Base-by-base conservation (phyloP, 2,888 invertebrate species). In the Limenitis arthemis region DNA sequence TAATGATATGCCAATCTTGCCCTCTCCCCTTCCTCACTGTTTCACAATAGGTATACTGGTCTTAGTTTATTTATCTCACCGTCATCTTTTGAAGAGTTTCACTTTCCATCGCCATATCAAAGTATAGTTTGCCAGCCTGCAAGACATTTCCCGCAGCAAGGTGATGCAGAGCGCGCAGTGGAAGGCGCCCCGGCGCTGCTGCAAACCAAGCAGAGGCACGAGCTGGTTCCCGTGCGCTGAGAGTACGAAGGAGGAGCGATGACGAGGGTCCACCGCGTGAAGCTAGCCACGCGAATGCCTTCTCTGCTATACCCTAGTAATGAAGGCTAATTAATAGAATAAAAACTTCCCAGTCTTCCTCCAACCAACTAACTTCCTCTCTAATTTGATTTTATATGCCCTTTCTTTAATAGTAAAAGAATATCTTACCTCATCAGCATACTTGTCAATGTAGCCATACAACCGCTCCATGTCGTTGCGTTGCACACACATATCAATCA, bases 401-500 rank as follows among this genome's bases (percentile, higher is more conserved):
- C 1, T 20, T 20, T 20, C 20, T 4, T 20, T 20, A 36, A n/a
- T n/a, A 8, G 11, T 1, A 8, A n/a, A 8, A n/a, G 11, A 37
- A 37, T 11, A 11, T 5, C 37, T 33, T 5, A 85, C 86, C 79
- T 83, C 72, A n/a, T 71, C 63, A 0, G 68, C 61, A 52, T 80
- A 84, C 59, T 79, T 79, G 60, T 85, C 79, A 58, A 86, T 74
- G 64, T 79, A 83, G 0, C 60, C 43, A 57, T 68, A 69, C 4
- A 85, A 71, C 0, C 69, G 64, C 0, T 70, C 69, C 64, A 92
- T 89, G 72, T 96, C 94, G 49, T 91, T 85, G 0, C 90, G 91
- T 42, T 86, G 77, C 70, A 96, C 93, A 71, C 97, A 97, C 63
- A 97, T 89, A 61, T 91, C 85, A 34, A 96, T 90, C 43, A 97